phyloP scores from a whole-genome alignment of 2,797 vertebrate genomes.

The Erethizon dorsatum region DNA sequence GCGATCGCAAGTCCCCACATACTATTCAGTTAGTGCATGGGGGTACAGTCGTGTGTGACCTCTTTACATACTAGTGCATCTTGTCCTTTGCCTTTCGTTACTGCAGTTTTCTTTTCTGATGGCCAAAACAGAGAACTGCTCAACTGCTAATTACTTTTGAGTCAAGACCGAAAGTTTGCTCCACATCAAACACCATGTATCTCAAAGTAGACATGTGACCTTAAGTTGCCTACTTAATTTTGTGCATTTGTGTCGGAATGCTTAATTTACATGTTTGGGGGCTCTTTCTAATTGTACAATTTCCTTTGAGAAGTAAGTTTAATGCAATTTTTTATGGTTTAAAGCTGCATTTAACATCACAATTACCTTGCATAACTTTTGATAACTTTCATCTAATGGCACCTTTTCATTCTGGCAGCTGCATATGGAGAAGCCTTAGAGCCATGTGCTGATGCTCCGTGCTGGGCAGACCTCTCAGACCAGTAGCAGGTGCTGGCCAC shows the following conservation, averaged over 20 bases:
- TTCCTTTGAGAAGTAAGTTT: constrained; percentile 83
- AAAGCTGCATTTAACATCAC: constrained; percentile 83
- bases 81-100: constrained; percentile 89
- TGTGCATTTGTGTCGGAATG: not conserved
- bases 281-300: constrained; percentile 77
- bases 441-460: not conserved
- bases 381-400: constrained; percentile 85
- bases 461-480: constrained; percentile 4
- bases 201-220: not conserved
- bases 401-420: constrained; percentile 8
- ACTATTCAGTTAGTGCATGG: constrained; percentile 86
- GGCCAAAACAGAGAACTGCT: not conserved
- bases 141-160: not conserved
- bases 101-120: constrained; percentile 82
- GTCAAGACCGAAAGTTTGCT: not conserved
- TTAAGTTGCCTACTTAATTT: not conserved
- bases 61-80: constrained; percentile 87
- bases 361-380: constrained; percentile 85
- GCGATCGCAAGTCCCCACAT: constrained; percentile 88
- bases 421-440: not conserved
- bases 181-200: not conserved
- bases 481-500: not conserved
- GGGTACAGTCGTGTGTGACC: constrained; percentile 72
- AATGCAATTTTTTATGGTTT: constrained; percentile 87
- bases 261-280: not conserved